Base-by-base conservation (phyloP, 2,888 invertebrate species). In the Rotaria macrura region DNA sequence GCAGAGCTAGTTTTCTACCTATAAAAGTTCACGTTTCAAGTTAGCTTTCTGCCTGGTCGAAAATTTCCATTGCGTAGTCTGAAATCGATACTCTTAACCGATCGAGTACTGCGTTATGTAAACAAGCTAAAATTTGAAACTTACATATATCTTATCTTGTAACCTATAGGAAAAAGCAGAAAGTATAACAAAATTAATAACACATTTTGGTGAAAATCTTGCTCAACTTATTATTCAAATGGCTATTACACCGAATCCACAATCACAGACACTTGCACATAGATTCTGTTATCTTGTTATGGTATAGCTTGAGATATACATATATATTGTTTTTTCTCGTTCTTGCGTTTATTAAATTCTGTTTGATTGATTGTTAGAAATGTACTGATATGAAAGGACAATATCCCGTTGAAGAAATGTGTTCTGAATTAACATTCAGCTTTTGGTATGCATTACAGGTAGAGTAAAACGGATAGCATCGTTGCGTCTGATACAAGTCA, bases 371-470 rank as follows among this genome's bases (percentile, higher is more conserved):
- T 43, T 88, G 88, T 79, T 88, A 91, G 90, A 93, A 94, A 86
- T 95, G 95, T 89, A 94, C 95, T 79, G 94, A 94, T 87, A 93
- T 94, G 87, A 93, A 94, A 17, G 96, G 96, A 0, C 93, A 94
- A 88, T 96, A 95, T 91, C 96, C 96, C 0, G 92, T 94, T 7
- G 95, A 96, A 89, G 97, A 96, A 91, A 94, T 93, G 0, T 93
- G 94, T 87, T 96, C 96, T 89, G 94, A 94, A 87, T 93, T 95
- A 87, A 93, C 95, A 0, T 94, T 96, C 91, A 94, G 95, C 6
- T 95, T 96, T 91, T 96, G 96, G 96, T 96, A 95, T 90, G 94
- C 94, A 86, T 91, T 96, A 85, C 96, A 96, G 93, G 95, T 94
- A 88, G 20, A 14, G 89, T 90, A 38, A 47, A 83, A n/a, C 38